Conservation (phyloP, 2,113 vertebrate genomes). For the Excalfactoria chinensis region DNA sequence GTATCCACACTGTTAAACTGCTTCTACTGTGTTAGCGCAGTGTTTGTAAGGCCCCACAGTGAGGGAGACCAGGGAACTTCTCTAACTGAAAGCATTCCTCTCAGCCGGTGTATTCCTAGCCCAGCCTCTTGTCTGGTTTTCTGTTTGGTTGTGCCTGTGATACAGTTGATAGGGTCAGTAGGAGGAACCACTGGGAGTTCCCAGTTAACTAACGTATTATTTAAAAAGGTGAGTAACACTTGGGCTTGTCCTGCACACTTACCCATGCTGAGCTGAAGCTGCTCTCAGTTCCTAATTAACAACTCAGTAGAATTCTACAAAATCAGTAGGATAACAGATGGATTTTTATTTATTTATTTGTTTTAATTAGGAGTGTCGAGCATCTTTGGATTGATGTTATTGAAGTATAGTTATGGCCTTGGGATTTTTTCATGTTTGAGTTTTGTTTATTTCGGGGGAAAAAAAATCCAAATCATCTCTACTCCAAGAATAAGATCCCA, state of each 20-base stretch:
- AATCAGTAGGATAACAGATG: not conserved
- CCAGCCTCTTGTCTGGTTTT: not conserved
- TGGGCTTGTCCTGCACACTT: constrained; percentile 10
- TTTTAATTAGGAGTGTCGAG: not conserved
- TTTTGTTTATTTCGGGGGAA: not conserved
- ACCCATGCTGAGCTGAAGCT: not conserved
- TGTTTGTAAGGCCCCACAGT: not conserved
- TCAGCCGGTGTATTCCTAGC: not conserved
- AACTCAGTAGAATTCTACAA: not conserved
- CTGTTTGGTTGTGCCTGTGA: not conserved
- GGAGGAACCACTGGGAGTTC: constrained; percentile 8
- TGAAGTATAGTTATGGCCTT: not conserved
- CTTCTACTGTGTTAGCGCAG: not conserved
- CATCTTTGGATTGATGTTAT: not conserved
- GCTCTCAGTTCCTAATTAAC: not conserved
- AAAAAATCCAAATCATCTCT: not conserved
- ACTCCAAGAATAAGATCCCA: not conserved
- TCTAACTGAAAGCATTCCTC: not conserved
- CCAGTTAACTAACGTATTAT: not conserved
- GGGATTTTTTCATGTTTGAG: not conserved
- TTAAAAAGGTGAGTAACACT: constrained; percentile 6
- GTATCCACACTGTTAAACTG: too few species aligned
- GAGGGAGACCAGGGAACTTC: not conserved
- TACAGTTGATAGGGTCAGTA: not conserved
- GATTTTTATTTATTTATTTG: not conserved